phyloP scores from a whole-genome alignment of 1,140 invertebrate species.

The Ditylenchus dipsaci region DNA sequence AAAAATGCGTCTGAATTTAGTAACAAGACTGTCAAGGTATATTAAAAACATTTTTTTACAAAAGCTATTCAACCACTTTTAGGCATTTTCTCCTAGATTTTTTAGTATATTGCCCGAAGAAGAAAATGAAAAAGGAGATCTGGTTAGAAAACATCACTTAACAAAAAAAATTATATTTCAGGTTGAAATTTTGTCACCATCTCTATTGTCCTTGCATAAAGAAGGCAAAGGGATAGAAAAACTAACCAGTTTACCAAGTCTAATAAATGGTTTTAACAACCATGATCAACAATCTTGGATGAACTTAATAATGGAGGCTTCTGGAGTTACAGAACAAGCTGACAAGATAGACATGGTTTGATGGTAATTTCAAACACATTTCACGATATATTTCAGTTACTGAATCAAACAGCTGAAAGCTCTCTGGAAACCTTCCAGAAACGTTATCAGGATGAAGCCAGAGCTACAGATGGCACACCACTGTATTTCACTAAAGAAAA shows the following conservation, averaged over 20 bases:
- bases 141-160: too few relatives aligned
- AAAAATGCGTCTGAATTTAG: background rate
- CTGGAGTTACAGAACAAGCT: constrained; percentile 40
- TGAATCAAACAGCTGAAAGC: background rate
- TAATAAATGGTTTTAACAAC: constrained; percentile 30
- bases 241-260: constrained; percentile 31
- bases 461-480: constrained; percentile 35
- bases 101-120: constrained; percentile 37
- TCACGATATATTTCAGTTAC: background rate
- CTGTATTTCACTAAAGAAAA: constrained; percentile 49
- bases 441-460: constrained; percentile 23
- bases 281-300: constrained; percentile 45
- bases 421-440: background rate
- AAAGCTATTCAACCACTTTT: too few relatives aligned
- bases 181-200: constrained; percentile 36
- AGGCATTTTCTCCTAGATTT: constrained; percentile 27
- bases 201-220: constrained; percentile 38
- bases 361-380: background rate
- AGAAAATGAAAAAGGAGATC: background rate
- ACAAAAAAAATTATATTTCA: constrained; percentile 1
- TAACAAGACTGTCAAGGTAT: background rate
- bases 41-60: background rate
- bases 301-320: constrained; percentile 46
- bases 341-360: constrained; percentile 10
- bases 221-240: constrained; percentile 39